Evolutionary conservation across 2,797 vertebrate species (phyloP), one percentile per base, ranked within the genome.

Genomic region (Sebastiscus albofasciatus): DNA sequence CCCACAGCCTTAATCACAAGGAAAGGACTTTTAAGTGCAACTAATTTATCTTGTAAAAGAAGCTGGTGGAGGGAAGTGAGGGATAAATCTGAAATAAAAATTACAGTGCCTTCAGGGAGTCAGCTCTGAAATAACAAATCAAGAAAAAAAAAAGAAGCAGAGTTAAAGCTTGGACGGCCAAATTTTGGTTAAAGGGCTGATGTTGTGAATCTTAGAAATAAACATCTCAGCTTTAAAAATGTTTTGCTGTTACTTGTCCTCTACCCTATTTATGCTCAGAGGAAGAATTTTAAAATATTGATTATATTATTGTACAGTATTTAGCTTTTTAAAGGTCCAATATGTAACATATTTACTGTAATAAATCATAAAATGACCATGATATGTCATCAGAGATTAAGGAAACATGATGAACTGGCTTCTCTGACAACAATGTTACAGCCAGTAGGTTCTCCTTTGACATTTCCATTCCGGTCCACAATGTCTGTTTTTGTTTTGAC

Each of bases 1-100:
- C 72, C 46, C 56, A 75, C 69, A 72, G 68, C 78, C 70, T 70
- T 90, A 87, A 93, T 93, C 82, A 90, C 12, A 61, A 31, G 56
- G 56, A 86, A 67, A 67, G 24, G 36, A 70, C 59, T 76, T 76
- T 68, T 52, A 82, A 79, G 59, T 66, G 36, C 34, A 31, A 39
- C n/a, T 70, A 18, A 86, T 82, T 77, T 66, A 83, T 80, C 72
- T 65, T 52, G 31, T 62, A 34, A 59, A 18, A 49, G 34, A 55
- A 49, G 62, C 42, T 56, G 65, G n/a, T 22, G 14, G 34, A 60
- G 52, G 39, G 34, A 29, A 54, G 29, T 71, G 31, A 36, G 27
- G n/a, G n/a, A 64, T 67, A 62, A 49, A 49, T 31, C n/a, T 55
- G 16, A 60, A 69, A 74, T 42, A 27, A 60, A 65, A 82, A 20